These are phyloP conservation scores for Clarias gariepinus DNA, from an alignment of 2,113 vertebrate species.

Conservation along the genomic window DNA sequence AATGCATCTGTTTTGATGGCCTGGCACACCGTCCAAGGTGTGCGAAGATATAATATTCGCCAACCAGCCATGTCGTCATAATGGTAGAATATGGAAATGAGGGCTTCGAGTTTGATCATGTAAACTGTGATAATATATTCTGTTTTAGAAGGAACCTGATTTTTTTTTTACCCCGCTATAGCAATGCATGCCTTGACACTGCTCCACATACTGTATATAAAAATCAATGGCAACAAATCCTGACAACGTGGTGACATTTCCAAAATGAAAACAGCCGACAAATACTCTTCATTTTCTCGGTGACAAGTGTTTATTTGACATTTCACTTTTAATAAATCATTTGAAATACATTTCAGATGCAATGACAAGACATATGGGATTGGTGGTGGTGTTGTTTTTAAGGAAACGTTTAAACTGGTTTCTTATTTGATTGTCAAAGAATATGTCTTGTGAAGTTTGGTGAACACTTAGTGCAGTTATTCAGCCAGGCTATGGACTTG, in stretches of 20 bases:
- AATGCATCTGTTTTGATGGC: not conserved
- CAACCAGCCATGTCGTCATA: not conserved
- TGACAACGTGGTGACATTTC: conserved; percentile 17
- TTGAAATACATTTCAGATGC: not conserved
- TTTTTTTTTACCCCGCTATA: not conserved
- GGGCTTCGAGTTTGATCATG: not conserved
- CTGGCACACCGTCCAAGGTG: not conserved
- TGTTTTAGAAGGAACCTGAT: not conserved
- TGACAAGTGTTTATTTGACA: not conserved
- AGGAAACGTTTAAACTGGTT: not conserved
- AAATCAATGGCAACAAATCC: not conserved
- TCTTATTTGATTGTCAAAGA: not conserved
- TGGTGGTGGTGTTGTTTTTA: too few species aligned
- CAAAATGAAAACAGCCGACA: not conserved
- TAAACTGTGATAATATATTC: not conserved
- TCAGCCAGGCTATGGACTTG: not conserved
- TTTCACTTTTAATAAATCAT: conserved; percentile 6
- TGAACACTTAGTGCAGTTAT: not conserved
- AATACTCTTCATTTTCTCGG: not conserved
- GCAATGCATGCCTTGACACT: not conserved
- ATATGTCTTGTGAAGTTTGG: not conserved
- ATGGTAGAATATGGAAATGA: conserved; percentile 3
- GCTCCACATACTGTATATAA: not conserved
- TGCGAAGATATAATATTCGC: not conserved
- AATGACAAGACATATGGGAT: not conserved